Percentiles rank a stretch among this genome's conserved stretches.
These are phyloP conservation scores for Metellina segmentata DNA, from an alignment of 2,888 invertebrate species.

Conservation along the genomic window DNA sequence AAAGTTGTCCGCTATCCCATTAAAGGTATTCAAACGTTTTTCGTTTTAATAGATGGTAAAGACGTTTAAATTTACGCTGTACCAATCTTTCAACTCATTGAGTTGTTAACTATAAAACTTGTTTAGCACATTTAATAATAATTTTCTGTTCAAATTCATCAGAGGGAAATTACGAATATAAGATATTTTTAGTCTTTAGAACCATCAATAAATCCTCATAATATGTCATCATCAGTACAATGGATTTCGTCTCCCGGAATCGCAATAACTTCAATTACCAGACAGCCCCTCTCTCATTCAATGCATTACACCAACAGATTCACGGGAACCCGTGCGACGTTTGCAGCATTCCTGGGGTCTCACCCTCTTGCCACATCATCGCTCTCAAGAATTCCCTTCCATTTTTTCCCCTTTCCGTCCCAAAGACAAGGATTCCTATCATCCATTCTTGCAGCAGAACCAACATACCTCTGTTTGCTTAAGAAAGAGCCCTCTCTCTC, in stretches of 20 bases:
- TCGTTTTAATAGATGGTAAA: too few relatives aligned
- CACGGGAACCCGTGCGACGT: constrained; percentile 19
- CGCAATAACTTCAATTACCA: neutral
- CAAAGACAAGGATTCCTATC: constrained; percentile 41
- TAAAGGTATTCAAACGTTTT: too few relatives aligned
- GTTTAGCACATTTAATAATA: too few relatives aligned
- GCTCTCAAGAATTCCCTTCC: constrained; percentile 31
- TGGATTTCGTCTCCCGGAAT: neutral
- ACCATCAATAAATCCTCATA: too few relatives aligned
- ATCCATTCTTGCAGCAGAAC: constrained; percentile 42
- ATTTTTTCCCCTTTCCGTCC: constrained; percentile 11
- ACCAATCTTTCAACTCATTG: too few relatives aligned
- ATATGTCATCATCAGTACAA: too few relatives aligned
- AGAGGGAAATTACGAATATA: too few relatives aligned
- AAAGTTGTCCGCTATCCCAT: too few relatives aligned
- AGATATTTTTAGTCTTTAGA: too few relatives aligned
- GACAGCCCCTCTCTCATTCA: neutral
- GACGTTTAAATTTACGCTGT: too few relatives aligned
- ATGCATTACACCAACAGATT: neutral
- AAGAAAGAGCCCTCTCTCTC: constrained; percentile 30
- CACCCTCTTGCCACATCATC: constrained; percentile 58
- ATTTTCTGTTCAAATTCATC: too few relatives aligned
- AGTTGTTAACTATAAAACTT: too few relatives aligned
- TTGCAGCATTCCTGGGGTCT: constrained; percentile 54
- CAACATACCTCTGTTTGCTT: constrained; percentile 49